Base-by-base conservation (phyloP, 2,888 invertebrate species). In the Drosophila silvestris region DNA sequence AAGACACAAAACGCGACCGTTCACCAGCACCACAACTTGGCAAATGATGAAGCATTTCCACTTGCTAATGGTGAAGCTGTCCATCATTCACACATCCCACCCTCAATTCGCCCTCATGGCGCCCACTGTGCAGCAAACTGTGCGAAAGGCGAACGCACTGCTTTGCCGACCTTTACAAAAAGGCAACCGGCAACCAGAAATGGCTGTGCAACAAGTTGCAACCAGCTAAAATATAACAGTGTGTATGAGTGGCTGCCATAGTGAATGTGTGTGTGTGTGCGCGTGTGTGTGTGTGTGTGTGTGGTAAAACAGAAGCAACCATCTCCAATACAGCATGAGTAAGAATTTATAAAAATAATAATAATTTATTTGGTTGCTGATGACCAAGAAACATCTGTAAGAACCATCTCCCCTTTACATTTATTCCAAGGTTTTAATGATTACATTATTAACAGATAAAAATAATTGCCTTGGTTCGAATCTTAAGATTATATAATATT, bases 21-120 rank as follows among this genome's bases (percentile, higher is more conserved):
- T 81, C 77, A 35, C 50, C 41, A n/a, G 66, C 60, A 53, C 56
- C 59, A 37, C 81, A 54, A 72, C 39, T 77, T 61, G 69, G 35
- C 66, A 66, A 79, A 73, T 79, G 79, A 69, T 32, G 61, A 47
- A 60, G n/a, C 30, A 19, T 32, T 10, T 32, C 32, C 50, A 37
- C 14, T 32, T 52, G n/a, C 62, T 54, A 51, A 59, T 28, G 41
- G 37, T 50, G 35, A 59, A 26, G 54, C 71, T 63, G 77, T 51
- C 50, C 72, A 72, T 76, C 77, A 81, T 65, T 50, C 67, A 58
- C 67, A 58, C 60, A 62, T 30, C 33, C 39, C 22, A 39, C 10
- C 35, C 54, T 54, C n/a, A n/a, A n/a, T 28, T 16, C 2, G 26
- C 50, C 37, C 41, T 33, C 30, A 12, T 35, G 54, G 19, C 26